A percentile compares a stretch with the other conserved stretches of the same genome.
phyloP scores from a whole-genome alignment of 2,888 invertebrate genomes.

The Auanema freiburgensis region DNA sequence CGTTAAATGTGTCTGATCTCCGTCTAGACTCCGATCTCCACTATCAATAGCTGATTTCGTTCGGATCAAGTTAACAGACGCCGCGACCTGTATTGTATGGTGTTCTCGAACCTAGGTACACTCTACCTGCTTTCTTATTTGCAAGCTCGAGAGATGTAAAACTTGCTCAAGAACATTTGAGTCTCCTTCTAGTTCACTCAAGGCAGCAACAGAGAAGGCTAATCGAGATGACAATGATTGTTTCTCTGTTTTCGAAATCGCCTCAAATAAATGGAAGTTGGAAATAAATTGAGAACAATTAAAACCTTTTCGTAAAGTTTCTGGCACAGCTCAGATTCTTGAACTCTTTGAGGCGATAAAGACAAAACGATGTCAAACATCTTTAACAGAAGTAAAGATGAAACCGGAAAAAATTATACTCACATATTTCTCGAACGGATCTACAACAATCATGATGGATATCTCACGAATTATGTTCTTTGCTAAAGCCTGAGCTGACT shows the following conservation, averaged over 20 bases:
- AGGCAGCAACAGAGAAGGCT: slow-evolving; percentile 23
- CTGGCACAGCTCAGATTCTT: slow-evolving; percentile 34
- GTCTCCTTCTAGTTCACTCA: slow-evolving; percentile 36
- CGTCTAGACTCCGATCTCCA: slow-evolving; percentile 23
- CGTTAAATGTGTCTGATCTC: slow-evolving; percentile 47
- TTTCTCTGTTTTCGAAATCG: slow-evolving; percentile 2
- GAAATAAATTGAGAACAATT: no score
- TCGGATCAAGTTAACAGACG: slow-evolving; percentile 39
- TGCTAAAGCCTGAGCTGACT: slow-evolving; percentile 29
- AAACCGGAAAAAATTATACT: slow-evolving; percentile 9
- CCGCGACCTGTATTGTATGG: slow-evolving; percentile 31
- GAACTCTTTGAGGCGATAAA: slow-evolving; percentile 35
- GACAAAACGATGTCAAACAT: slow-evolving; percentile 38
- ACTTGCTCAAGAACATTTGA: slow-evolving; percentile 34
- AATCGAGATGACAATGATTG: slow-evolving; percentile 17
- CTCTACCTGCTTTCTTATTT: slow-evolving; percentile 47
- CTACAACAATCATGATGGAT: slow-evolving; percentile 49
- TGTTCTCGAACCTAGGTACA: neutral
- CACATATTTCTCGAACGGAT: slow-evolving; percentile 57
- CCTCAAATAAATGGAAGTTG: slow-evolving; percentile 4
- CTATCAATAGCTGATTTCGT: slow-evolving; percentile 41
- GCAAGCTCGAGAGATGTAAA: slow-evolving; percentile 31
- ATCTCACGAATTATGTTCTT: slow-evolving; percentile 48
- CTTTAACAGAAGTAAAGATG: slow-evolving; percentile 22
- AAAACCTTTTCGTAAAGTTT: slow-evolving; percentile 19